These are phyloP conservation scores for Drosophila carrolli DNA, from an alignment of 1,140 invertebrate species.

Conservation along the genomic window DNA sequence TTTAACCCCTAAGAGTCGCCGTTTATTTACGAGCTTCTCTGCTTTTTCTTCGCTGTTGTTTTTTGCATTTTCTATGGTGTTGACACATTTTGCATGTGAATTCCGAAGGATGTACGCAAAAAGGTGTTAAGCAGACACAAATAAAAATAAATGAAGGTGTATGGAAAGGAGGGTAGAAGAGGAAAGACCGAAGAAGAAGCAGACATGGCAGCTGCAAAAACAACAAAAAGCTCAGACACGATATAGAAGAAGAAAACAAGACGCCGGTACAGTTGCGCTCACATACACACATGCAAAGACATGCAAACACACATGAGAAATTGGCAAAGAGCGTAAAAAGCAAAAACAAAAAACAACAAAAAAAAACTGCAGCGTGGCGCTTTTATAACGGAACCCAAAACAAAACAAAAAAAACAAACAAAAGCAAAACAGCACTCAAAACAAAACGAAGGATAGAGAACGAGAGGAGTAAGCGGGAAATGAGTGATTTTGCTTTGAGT, in stretches of 20 bases:
- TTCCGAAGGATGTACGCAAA: slow-evolving; percentile 33
- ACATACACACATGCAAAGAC: slow-evolving; percentile 22
- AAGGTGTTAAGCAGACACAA: slow-evolving; percentile 32
- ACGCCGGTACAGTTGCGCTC: slow-evolving; percentile 67
- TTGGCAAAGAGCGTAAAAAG: slow-evolving; percentile 1
- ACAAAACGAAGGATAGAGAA: slow-evolving; percentile 48
- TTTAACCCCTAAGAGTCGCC: background rate
- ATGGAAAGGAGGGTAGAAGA: background rate
- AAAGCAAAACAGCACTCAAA: slow-evolving; percentile 52
- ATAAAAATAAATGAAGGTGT: slow-evolving; percentile 3
- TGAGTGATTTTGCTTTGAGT: background rate
- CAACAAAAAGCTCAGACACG: slow-evolving; percentile 36
- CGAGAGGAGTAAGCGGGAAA: background rate
- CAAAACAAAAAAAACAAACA: background rate
- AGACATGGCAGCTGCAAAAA: slow-evolving; percentile 61
- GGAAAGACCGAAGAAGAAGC: background rate
- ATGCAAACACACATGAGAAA: background rate
- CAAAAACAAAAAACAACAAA: slow-evolving; percentile 12
- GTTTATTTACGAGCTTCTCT: background rate
- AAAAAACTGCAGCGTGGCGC: slow-evolving; percentile 35
- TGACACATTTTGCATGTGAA: slow-evolving; percentile 32
- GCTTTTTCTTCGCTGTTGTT: background rate
- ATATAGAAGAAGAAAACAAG: slow-evolving; percentile 28
- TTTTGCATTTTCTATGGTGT: slow-evolving; percentile 5
- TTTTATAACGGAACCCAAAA: slow-evolving; percentile 44